Evolutionary conservation across 1,140 invertebrate genomes (phyloP).

Genomic region (Ganaspis sp.): DNA sequence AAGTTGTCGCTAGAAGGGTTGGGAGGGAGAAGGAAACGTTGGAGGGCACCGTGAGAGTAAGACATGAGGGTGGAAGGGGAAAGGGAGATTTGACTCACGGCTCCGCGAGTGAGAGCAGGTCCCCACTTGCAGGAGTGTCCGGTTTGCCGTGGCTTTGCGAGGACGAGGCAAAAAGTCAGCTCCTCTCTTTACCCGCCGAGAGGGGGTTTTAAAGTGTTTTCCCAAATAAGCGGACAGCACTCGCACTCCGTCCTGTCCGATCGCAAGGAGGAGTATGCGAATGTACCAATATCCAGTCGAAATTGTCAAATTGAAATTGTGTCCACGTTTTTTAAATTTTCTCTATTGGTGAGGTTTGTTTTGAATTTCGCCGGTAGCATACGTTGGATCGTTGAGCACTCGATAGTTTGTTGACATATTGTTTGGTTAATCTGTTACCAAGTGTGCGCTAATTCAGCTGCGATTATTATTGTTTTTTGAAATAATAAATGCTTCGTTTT

Average conservation of each 20-base stretch:
- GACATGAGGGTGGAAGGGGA: conserved; percentile 56
- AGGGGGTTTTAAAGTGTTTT: conserved; percentile 21
- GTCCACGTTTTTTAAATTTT: not conserved
- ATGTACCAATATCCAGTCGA: not conserved
- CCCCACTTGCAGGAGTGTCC: conserved; percentile 50
- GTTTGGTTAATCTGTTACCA: not conserved
- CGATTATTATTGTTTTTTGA: not conserved
- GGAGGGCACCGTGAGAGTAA: conserved; percentile 57
- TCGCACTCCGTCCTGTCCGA: conserved; percentile 6
- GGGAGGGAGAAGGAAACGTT: conserved; percentile 39
- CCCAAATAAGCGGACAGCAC: not conserved
- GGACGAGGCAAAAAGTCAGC: conserved; percentile 42
- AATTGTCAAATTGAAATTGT: not conserved
- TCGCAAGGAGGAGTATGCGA: conserved; percentile 9
- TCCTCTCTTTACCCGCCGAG: conserved; percentile 23
- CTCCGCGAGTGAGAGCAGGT: not conserved
- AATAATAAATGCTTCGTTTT: not conserved
- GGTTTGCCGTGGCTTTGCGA: conserved; percentile 59
- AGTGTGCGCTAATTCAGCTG: conserved; percentile 4
- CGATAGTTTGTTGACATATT: not conserved
- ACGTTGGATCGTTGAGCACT: not conserved
- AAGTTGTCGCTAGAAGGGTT: conserved; percentile 34
- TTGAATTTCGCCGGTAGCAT: not conserved
- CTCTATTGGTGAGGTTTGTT: not conserved
- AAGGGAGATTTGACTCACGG: conserved; percentile 50